Base-by-base conservation (phyloP, 2,888 invertebrate species). In the Eulithis testata region DNA sequence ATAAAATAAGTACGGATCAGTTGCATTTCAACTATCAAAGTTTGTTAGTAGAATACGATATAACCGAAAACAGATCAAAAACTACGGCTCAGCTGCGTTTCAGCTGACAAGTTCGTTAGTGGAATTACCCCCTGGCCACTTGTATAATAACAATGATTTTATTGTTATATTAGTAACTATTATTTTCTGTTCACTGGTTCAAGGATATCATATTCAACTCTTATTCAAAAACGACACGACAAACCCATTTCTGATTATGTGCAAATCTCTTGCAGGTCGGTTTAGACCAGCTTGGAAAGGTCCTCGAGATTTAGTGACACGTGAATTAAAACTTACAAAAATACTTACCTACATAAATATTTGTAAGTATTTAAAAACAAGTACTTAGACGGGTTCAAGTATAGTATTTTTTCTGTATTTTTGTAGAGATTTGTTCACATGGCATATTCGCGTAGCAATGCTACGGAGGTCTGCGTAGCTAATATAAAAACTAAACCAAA, bases 81-180 rank as follows among this genome's bases (percentile, higher is more conserved):
- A 21, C 21, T 21, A 21, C 21, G 21, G 21, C 21, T 21, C 21
- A 21, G 21, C 21, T 21, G 21, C 21, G 21, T 1, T 2, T 21
- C 21, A 21, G 21, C 21, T 21, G 21, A 21, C 21, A 21, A 21
- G 21, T 21, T 21, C 1, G 1, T 21, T 21, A 21, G 21, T 21
- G 21, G 21, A 21, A 21, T 21, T 21, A 21, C 21, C 21, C 21
- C 21, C 21, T 21, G 61, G 61, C 65, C 62, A 68, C 64, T 67
- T 60, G 66, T 63, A 66, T 66, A 66, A 68, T 63, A 63, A 55
- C 43, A 64, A 52, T 54, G 61, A 65, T 65, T 65, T n/a, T n/a
- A n/a, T n/a, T n/a, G n/a, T n/a, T n/a, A n/a, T n/a, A n/a, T n/a
- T 62, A 65, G 49, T 43, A 55, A 14, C 55, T 36, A 43, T 56